Percentiles rank a stretch among this genome's conserved stretches.
Evolutionary conservation across 30 jellyfish, hydroid and myxozoan genomes (phyloP).

Genomic region (Nemopilema nomurai): DNA sequence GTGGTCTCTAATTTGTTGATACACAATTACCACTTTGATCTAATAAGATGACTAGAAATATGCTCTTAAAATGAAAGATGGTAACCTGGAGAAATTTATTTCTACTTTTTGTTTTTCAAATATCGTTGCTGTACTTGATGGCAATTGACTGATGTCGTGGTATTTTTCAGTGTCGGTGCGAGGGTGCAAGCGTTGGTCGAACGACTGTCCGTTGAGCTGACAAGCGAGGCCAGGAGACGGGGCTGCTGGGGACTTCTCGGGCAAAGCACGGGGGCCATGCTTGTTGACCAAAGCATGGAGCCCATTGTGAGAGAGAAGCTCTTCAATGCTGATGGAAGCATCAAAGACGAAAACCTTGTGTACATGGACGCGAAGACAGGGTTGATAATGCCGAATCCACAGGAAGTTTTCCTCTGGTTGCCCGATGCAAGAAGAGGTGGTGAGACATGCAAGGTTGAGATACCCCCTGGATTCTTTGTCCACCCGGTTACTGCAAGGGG

Average conservation of each 20-base stretch:
- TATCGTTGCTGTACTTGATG: no score
- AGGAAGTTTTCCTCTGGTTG: conserved; percentile 64
- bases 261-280: conserved; percentile 79
- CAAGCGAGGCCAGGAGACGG: conserved; percentile 90
- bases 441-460: conserved; percentile 52
- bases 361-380: conserved; percentile 84
- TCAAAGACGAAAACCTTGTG: conserved; percentile 51
- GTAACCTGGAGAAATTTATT: no score
- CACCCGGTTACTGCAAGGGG: conserved; percentile 93
- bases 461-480: conserved; percentile 87
- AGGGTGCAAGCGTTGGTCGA: conserved; percentile 78
- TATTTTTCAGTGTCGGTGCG: conserved; percentile 67
- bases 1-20: no score
- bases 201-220: conserved; percentile 68
- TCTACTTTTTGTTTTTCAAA: no score
- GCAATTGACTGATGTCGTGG: no score
- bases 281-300: conserved; percentile 67
- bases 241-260: conserved; percentile 96
- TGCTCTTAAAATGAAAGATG: no score
- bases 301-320: conserved; percentile 75
- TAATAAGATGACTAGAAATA: no score
- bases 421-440: conserved; percentile 71
- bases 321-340: conserved; percentile 85
- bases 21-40: not conserved
- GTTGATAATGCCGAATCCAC: conserved; percentile 71